These are phyloP conservation scores for Pollenia griseotomentosa DNA, from an alignment of 2,888 invertebrate genomes.

Conservation along the genomic window DNA sequence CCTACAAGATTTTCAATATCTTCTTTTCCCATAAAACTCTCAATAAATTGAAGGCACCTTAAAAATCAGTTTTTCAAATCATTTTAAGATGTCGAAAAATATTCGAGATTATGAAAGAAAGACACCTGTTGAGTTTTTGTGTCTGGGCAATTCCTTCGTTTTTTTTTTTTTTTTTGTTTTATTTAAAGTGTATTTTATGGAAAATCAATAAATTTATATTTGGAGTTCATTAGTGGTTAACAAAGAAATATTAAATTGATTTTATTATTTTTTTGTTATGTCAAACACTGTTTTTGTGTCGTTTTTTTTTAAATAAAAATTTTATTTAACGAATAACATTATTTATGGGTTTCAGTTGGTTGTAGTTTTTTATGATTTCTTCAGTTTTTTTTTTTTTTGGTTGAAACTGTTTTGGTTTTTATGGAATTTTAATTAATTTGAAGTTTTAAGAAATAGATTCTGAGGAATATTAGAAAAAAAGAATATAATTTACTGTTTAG, in stretches of 20 bases:
- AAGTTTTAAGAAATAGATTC: not conserved
- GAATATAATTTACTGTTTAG: too few relatives aligned
- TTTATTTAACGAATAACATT: constrained; percentile 51
- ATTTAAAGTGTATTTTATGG: constrained; percentile 48
- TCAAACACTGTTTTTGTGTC: constrained; percentile 39
- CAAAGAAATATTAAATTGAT: constrained; percentile 54
- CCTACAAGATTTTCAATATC: not conserved
- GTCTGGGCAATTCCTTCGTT: not conserved
- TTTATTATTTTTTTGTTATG: constrained; percentile 35
- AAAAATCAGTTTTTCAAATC: constrained; percentile 20
- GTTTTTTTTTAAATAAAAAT: constrained; percentile 14
- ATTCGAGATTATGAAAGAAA: constrained; percentile 49
- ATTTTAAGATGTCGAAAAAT: constrained; percentile 5
- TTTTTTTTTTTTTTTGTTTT: not conserved
- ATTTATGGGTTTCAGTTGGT: constrained; percentile 63
- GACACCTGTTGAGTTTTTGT: constrained; percentile 70
- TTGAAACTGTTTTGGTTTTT: constrained; percentile 37
- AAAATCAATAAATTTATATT: constrained; percentile 70
- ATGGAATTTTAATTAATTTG: constrained; percentile 67
- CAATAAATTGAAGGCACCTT: constrained; percentile 1
- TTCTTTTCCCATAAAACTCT: not conserved
- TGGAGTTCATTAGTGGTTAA: constrained; percentile 72
- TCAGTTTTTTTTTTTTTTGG: not conserved
- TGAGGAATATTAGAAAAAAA: too few relatives aligned
- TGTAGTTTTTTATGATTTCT: not conserved